Evolutionary conservation across 1,140 invertebrate genomes (phyloP).

Genomic region (Ylistrum balloti): DNA sequence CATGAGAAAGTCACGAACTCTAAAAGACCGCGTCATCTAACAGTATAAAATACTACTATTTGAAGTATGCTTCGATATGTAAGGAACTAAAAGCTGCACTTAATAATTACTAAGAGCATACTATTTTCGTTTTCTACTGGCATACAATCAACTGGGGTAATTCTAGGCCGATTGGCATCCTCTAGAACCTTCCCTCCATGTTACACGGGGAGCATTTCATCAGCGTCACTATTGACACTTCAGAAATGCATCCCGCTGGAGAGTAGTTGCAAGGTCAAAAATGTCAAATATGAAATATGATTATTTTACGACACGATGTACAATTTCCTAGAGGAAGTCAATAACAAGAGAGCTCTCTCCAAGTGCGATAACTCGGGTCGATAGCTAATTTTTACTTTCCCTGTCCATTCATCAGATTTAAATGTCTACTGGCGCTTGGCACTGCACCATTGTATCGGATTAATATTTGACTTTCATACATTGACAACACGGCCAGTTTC

Average conservation of each 20-base stretch:
- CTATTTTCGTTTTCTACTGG: neutral
- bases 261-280: slow-evolving; percentile 33
- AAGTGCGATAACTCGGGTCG: slow-evolving; percentile 23
- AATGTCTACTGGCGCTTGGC: slow-evolving; percentile 11
- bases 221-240: neutral
- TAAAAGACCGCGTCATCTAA: too few species aligned
- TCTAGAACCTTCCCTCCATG: neutral
- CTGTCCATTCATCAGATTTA: slow-evolving; percentile 11
- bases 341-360: neutral
- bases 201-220: neutral
- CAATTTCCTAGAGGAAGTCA: slow-evolving; percentile 26
- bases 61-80: neutral
- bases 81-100: neutral
- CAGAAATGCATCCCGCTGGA: neutral
- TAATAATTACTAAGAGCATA: neutral
- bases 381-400: slow-evolving; percentile 40
- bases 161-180: neutral
- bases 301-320: slow-evolving; percentile 32
- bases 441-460: slow-evolving; percentile 18
- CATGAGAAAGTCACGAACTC: too few species aligned
- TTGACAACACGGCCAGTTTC: neutral
- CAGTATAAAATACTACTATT: too few species aligned
- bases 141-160: slow-evolving; percentile 1
- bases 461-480: slow-evolving; percentile 40
- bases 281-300: slow-evolving; percentile 36